Conservation (phyloP, 1,140 invertebrate genomes). For the Campoletis sonorensis region DNA sequence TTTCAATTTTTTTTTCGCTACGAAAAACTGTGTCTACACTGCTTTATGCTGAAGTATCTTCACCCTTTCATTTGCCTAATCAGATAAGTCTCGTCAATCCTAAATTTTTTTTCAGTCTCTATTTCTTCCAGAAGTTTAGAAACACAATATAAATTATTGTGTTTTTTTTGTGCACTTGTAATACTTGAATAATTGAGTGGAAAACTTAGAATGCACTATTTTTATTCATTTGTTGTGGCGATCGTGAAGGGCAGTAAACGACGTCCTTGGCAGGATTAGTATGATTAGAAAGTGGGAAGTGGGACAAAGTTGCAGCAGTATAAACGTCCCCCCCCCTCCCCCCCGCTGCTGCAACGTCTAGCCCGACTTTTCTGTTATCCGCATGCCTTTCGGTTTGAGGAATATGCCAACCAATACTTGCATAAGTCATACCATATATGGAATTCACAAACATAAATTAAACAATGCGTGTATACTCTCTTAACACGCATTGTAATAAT, state of each 20-base stretch:
- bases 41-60: too few species aligned
- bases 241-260: background rate
- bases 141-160: too few species aligned
- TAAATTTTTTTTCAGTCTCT: too few species aligned
- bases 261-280: conserved; percentile 60
- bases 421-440: background rate
- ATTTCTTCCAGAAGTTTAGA: too few species aligned
- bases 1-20: background rate
- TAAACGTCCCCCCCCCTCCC: conserved; percentile 61
- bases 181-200: too few species aligned
- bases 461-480: background rate
- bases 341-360: conserved; percentile 58
- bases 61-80: too few species aligned
- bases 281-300: conserved; percentile 76
- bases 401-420: background rate
- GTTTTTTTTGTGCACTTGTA: too few species aligned
- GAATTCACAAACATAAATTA: background rate
- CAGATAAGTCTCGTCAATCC: too few species aligned
- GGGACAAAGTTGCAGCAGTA: conserved; percentile 66
- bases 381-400: background rate
- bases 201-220: too few species aligned
- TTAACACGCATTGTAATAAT: background rate
- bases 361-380: conserved; percentile 2
- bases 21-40: too few species aligned
- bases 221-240: background rate